phyloP scores from a whole-genome alignment of 2,797 vertebrate species.

The Furcifer pardalis region DNA sequence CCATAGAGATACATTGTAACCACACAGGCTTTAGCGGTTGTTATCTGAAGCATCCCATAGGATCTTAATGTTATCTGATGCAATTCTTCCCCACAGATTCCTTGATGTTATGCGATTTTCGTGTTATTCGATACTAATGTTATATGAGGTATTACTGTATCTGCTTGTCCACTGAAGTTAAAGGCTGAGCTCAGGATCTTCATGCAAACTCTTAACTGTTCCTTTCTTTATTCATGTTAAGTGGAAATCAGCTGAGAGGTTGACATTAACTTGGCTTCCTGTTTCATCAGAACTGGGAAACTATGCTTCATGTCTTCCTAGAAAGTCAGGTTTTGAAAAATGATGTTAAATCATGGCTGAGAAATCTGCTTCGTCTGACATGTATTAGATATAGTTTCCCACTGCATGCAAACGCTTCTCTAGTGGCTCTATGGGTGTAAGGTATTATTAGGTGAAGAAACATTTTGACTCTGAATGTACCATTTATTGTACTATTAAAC shows the following conservation, averaged over 20 bases:
- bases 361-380: neutral
- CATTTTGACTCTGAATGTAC: no score
- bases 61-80: no score
- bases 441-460: neutral
- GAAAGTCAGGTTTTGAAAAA: neutral
- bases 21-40: no score
- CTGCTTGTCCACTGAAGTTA: neutral
- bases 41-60: no score
- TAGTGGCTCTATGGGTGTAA: neutral
- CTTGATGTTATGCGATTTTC: no score
- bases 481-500: neutral
- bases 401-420: neutral
- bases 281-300: neutral
- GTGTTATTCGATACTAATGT: no score
- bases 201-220: no score
- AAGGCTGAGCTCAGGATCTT: neutral
- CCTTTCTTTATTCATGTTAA: neutral
- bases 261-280: neutral
- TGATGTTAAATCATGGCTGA: neutral
- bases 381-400: neutral
- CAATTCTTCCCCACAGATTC: no score
- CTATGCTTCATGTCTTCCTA: neutral
- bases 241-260: neutral
- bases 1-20: no score
- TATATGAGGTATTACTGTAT: no score